Base-by-base conservation (phyloP, 2,113 vertebrate genomes). In the Rhea pennata region DNA sequence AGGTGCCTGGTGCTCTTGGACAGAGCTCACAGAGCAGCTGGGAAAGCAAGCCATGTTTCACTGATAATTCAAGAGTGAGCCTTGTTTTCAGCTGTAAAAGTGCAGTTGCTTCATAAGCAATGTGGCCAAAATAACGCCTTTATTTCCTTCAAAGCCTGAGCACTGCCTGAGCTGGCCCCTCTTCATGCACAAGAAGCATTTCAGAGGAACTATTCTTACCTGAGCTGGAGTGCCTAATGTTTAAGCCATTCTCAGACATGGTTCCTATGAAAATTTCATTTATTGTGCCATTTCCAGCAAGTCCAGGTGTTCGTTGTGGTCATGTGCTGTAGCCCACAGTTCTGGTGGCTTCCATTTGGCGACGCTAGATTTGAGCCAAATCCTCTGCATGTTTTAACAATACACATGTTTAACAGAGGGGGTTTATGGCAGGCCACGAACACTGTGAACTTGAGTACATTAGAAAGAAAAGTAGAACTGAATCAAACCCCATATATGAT, bases 401-500 rank as follows among this genome's bases (percentile, higher is more conserved):
- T 15, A 33, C 1, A 0, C 23, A 24, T 44, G 74, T 93, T 90
- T 93, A 88, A 82, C 85, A 90, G 75, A 36, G 56, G 29, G 0
- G 1, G 51, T 67, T 94, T 94, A 84, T 90, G 92, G 78, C 48
- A 94, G 85, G 19, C 80, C 80, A n/a, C 33, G 73, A 86, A 65
- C 0, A 0, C 66, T 62, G 53, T 0, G 8, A 94, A 96, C 58
- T 64, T 59, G 64, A 87, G 64, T 83, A 48, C 59, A 61, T 69
- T 70, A 88, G 75, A 82, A 96, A 93, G 62, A 92, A 94, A 96
- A 96, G 87, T 71, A 95, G 85, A 92, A 76, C 58, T 59, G 53
- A 88, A 90, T 70, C 53, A 79, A 95, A 59, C 42, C 65, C 24
- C 54, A 79, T 27, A 59, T 79, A 20, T 79, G 46, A 81, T 95